Conservation (phyloP, 2,888 invertebrate genomes). For the Lycia hirtaria region DNA sequence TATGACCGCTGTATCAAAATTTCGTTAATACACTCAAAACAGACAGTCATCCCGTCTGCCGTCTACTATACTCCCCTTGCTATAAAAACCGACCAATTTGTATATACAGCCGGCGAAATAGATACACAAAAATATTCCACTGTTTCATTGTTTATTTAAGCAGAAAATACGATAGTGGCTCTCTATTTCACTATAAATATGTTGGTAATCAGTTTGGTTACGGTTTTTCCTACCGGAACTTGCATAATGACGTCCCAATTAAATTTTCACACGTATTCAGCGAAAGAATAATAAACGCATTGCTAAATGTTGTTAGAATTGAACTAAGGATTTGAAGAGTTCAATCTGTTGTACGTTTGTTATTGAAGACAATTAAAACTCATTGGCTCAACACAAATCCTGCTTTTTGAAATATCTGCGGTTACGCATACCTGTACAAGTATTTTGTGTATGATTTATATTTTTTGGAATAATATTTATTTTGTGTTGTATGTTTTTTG, state of each 20-base stretch:
- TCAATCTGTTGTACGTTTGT: constrained; percentile 6
- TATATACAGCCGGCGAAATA: not conserved
- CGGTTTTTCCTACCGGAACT: constrained; percentile 31
- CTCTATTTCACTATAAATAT: not conserved
- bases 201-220: not conserved
- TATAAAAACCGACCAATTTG: constrained; percentile 28
- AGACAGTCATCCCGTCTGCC: constrained; percentile 75
- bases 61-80: constrained; percentile 36
- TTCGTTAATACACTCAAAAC: constrained; percentile 75
- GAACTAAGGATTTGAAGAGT: constrained; percentile 16
- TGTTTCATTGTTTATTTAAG: not conserved
- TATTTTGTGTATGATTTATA: too few relatives aligned
- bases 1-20: constrained; percentile 56
- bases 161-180: not conserved
- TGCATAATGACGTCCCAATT: constrained; percentile 28
- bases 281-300: constrained; percentile 32
- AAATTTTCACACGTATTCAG: constrained; percentile 25
- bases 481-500: too few relatives aligned
- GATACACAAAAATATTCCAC: not conserved
- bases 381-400: too few relatives aligned
- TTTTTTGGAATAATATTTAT: too few relatives aligned
- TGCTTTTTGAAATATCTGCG: too few relatives aligned
- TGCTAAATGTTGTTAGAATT: constrained; percentile 34
- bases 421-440: too few relatives aligned
- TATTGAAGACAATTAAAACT: constrained; percentile 2